Base-by-base conservation (phyloP, 1,140 invertebrate genomes). In the Cephus cinctus region DNA sequence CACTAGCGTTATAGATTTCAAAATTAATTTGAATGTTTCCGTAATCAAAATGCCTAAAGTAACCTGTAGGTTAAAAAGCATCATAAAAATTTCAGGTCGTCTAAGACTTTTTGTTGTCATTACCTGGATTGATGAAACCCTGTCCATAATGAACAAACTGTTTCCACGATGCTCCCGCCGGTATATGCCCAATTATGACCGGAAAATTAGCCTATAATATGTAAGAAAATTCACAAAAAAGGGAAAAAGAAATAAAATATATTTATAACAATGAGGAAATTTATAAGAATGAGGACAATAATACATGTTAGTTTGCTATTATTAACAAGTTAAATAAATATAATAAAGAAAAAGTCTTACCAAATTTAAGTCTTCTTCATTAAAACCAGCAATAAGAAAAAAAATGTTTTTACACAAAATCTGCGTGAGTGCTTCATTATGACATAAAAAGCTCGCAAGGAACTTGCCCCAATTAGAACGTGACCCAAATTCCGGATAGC, bases 71-170 rank as follows among this genome's bases (percentile, higher is more conserved):
- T 4, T 30, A 2, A 30, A 30, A 9, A 30, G 12, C 11, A 30
- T 30, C 27, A 30, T 11, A 30, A 30, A 30, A 11, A 12, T 9
- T 4, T 9, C 2, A 12, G 35, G 2, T 5, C 16, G 16, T 9
- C 2, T 3, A 16, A 38, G 3, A 16, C 16, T n/a, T 38, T 12
- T 38, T 4, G 16, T 6, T 8, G 16, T 9, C n/a, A n/a, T 47
- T 45, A 73, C 72, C 70, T 54, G 66, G 58, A 50, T 72, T 77
- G 11, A 77, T 61, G 2, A 78, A 71, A 5, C 78, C 73, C 58
- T 87, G 87, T 0, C 79, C 83, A 57, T 79, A 89, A 61, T 90
- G 87, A 11, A 86, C 74, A 5, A 94, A 66, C 62, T 92, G 89
- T 57, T 86, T 85, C 34, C 82, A 81, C 0, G 89, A 87, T 1